Conservation (phyloP, 2,113 vertebrate species). For the Lamprotornis superbus region DNA sequence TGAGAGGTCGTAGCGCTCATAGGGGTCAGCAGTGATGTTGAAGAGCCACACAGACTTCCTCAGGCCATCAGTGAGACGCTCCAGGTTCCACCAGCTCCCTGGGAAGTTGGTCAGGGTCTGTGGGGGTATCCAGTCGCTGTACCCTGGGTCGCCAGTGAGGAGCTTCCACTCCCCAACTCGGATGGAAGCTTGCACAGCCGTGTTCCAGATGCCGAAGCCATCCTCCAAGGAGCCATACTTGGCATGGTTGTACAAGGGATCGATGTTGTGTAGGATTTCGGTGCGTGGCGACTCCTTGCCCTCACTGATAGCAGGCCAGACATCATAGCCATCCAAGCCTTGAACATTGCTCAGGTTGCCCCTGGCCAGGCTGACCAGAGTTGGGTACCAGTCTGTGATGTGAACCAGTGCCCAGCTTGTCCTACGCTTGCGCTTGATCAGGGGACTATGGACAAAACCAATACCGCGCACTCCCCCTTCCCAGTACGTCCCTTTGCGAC, state of each 20-base stretch:
- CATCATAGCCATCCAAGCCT: constrained; percentile 86
- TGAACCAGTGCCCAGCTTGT: constrained; percentile 89
- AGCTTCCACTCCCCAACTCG: constrained; percentile 94
- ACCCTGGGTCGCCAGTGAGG: constrained; percentile 92
- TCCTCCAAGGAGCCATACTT: constrained; percentile 85
- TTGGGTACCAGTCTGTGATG: constrained; percentile 98
- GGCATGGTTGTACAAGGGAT: constrained; percentile 91
- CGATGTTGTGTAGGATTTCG: constrained; percentile 96
- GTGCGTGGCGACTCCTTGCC: constrained; percentile 86
- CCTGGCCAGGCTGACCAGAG: constrained; percentile 86
- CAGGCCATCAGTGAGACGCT: constrained; percentile 78
- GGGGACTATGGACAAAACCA: constrained; percentile 94
- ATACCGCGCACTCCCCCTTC: constrained; percentile 92
- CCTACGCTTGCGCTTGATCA: constrained; percentile 83
- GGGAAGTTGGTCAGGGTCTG: constrained; percentile 90
- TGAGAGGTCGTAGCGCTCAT: constrained; percentile 87
- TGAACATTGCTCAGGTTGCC: constrained; percentile 80
- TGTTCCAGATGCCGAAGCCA: constrained; percentile 92
- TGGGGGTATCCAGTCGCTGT: constrained; percentile 93
- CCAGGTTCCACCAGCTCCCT: constrained; percentile 91
- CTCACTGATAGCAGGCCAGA: constrained; percentile 92
- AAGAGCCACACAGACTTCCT: constrained; percentile 93
- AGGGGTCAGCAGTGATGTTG: constrained; percentile 92
- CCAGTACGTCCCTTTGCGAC: constrained; percentile 97
- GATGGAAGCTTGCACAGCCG: constrained; percentile 90